These are phyloP conservation scores for Gonatopus flavifemur DNA, from an alignment of 1,140 invertebrate species.

Conservation along the genomic window DNA sequence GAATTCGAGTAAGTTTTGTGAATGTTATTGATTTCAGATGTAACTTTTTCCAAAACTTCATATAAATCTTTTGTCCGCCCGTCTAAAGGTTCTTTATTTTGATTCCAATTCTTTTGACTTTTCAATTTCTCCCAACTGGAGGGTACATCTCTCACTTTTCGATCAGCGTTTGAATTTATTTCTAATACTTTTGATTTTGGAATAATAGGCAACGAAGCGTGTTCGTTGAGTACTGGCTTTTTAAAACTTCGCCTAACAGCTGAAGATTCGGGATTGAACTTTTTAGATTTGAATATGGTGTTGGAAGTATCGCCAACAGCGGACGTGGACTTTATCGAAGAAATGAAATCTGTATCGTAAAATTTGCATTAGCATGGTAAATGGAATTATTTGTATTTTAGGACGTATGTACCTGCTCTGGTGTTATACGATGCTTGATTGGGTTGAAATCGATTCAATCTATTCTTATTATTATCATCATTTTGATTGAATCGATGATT, in stretches of 20 bases:
- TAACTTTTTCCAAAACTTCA: slow-evolving; percentile 20
- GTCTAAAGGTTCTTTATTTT: slow-evolving; percentile 4
- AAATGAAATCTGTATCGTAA: background rate
- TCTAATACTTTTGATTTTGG: background rate
- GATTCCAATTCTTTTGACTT: background rate
- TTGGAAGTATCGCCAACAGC: slow-evolving; percentile 2
- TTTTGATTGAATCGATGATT: too few species aligned
- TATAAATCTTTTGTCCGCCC: slow-evolving; percentile 19
- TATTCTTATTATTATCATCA: too few species aligned
- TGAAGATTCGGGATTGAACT: background rate
- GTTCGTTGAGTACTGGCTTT: background rate
- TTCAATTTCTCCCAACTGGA: slow-evolving; percentile 24
- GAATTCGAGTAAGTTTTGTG: slow-evolving; percentile 13
- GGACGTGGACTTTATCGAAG: too few species aligned
- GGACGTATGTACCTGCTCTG: too few species aligned
- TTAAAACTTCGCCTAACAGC: background rate
- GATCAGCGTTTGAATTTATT: slow-evolving; percentile 4
- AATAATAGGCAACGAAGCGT: slow-evolving; percentile 12
- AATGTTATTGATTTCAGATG: slow-evolving; percentile 16
- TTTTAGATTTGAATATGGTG: slow-evolving; percentile 7
- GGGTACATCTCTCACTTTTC: slow-evolving; percentile 17
- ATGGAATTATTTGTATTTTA: background rate
- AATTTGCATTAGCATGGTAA: background rate
- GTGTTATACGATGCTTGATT: too few species aligned
- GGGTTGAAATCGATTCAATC: too few species aligned